Evolutionary conservation across 1,140 invertebrate genomes (phyloP), one percentile per base, ranked within the genome.

Genomic region (Lepidurus arcticus): DNA sequence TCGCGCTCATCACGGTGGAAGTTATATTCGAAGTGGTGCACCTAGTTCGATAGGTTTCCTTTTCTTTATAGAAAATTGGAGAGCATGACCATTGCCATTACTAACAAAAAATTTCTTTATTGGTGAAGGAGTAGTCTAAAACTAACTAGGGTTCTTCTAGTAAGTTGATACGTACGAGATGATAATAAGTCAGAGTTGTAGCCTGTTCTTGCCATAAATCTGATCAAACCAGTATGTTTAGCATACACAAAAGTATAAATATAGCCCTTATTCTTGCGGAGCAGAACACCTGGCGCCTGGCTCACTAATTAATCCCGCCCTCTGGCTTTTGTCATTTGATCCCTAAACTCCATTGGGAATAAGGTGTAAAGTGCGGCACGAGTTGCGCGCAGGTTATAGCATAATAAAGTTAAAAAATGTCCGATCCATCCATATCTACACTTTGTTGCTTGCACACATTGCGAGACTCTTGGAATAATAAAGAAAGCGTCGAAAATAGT

Each of bases 1-100:
- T 98, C 78, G 87, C 92, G 74, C 89, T 98, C 24, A 98, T 98
- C 85, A 91, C 96, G 89, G 91, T 97, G 0, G 97, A 98, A 88
- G 95, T 98, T 45, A 90, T 86, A 65, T 96, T 97, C 85, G 95
- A 97, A 87, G 87, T 90, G 78, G 84, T 96, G 13, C 95, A 97
- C 86, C 93, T 92, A 83, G 82, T 89, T 47, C 91, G 94, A 76
- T 47, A 79, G 26, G 65, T 78, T 24, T 53, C 79, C 53, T 42
- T 34, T 42, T 13, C 44, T 6, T 1, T 13, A 21, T 65, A 7
- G 53, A n/a, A 65, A 47, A 65, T 53, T 24, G 24, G 53, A 47
- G 16, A 10, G 73, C 34, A 7, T 16, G 44, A 34, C 65, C 76
- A 73, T 44, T 44, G 43, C 47, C 21, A 16, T 13, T 79, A 21